phyloP scores from a whole-genome alignment of 2,888 invertebrate species.

The Drosophila mulleri region DNA sequence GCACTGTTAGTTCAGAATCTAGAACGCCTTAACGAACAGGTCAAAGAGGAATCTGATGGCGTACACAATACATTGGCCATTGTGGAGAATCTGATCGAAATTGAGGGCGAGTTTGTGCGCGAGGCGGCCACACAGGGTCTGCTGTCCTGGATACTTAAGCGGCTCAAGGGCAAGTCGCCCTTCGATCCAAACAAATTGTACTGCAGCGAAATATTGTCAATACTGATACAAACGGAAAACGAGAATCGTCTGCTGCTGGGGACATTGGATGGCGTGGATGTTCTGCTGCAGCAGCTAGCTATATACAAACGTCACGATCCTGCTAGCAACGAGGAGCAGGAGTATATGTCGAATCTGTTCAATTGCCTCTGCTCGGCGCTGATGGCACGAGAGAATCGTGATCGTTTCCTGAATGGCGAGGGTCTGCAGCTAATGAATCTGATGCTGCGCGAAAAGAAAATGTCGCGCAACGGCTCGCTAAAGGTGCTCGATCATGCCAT shows the following conservation, averaged over 20 bases:
- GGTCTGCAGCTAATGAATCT: slow-evolving; percentile 99
- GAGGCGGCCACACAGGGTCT: slow-evolving; percentile 96
- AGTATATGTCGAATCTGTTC: slow-evolving; percentile 99
- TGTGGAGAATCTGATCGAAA: slow-evolving; percentile 97
- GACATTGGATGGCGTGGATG: slow-evolving; percentile 97
- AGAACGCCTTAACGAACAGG: slow-evolving; percentile 95
- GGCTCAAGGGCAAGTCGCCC: slow-evolving; percentile 94
- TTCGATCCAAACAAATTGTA: slow-evolving; percentile 98
- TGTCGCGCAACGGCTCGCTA: slow-evolving; percentile 97
- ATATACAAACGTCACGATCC: slow-evolving; percentile 98
- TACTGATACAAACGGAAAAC: slow-evolving; percentile 95
- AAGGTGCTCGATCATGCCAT: slow-evolving; percentile 99
- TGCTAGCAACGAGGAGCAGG: slow-evolving; percentile 95
- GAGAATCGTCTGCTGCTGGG: slow-evolving; percentile 93
- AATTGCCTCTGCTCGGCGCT: slow-evolving; percentile 97
- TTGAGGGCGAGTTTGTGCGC: slow-evolving; percentile 92
- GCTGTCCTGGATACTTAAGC: slow-evolving; percentile 95
- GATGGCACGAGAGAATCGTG: slow-evolving; percentile 94
- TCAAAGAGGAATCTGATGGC: slow-evolving; percentile 97
- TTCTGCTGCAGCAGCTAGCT: slow-evolving; percentile 96
- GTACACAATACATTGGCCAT: slow-evolving; percentile 96
- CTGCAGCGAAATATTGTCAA: slow-evolving; percentile 97
- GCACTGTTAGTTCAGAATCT: slow-evolving; percentile 96
- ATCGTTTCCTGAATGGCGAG: slow-evolving; percentile 96
- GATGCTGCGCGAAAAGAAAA: slow-evolving; percentile 98